A percentile compares a stretch with the other conserved stretches of the same genome.
Evolutionary conservation across 2,797 vertebrate species (phyloP).

Genomic region (Poecilia wingei): DNA sequence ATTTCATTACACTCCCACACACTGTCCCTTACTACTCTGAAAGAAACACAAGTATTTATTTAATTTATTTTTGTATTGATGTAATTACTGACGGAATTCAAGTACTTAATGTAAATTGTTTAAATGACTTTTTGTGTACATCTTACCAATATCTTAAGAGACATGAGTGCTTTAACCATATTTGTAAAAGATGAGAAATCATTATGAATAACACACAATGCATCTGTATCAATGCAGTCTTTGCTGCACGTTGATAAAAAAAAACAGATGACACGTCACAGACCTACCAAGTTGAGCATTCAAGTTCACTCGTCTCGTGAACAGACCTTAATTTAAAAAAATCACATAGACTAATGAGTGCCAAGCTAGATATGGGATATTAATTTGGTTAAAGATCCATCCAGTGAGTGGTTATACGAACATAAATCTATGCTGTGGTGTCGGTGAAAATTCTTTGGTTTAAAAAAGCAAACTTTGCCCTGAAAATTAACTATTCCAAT

Average conservation of each 20-base stretch:
- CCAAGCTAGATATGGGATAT: constrained; percentile 26
- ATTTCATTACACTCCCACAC: constrained; percentile 44
- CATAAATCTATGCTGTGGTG: background rate
- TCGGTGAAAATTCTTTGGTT: background rate
- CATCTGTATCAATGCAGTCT: background rate
- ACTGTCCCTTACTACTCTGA: constrained; percentile 24
- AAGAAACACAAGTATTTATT: constrained; percentile 48
- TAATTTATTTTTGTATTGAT: constrained; percentile 47
- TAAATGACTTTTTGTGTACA: constrained; percentile 27
- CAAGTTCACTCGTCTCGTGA: background rate
- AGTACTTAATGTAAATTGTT: background rate
- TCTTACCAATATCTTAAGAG: constrained; percentile 31
- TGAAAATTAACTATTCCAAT: background rate
- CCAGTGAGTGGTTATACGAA: constrained; percentile 5
- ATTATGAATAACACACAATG: constrained; percentile 18
- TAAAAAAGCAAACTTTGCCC: background rate
- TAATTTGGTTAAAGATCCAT: constrained; percentile 26
- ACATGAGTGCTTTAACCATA: constrained; percentile 30
- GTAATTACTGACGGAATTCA: constrained; percentile 65
- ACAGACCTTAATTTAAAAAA: constrained; percentile 27
- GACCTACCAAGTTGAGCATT: constrained; percentile 4
- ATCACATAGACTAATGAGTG: constrained; percentile 21
- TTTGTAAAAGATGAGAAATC: constrained; percentile 49
- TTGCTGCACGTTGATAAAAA: background rate
- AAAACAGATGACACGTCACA: constrained; percentile 9